Base-by-base conservation (phyloP, 2,888 invertebrate species). In the Heliconius hortense region DNA sequence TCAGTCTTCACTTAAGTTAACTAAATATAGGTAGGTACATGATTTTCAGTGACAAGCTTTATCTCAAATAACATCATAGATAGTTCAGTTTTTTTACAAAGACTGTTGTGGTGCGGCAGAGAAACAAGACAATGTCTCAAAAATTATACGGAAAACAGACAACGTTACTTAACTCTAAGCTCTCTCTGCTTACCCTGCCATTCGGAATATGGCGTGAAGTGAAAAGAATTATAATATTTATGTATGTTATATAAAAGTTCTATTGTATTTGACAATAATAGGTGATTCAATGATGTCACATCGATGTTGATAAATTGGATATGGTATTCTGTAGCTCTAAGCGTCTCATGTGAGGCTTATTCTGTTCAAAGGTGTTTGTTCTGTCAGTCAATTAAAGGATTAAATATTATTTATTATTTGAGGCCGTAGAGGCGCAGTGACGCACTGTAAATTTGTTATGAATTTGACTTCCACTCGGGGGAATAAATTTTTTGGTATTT, bases 251-350 rank as follows among this genome's bases (percentile, higher is more conserved):
- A 39, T 64, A n/a, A 64, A 64, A 64, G 11, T n/a, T 64, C 35
- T n/a, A 39, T 64, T 64, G 64, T 64, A 28, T 64, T 39, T 24
- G 15, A 66, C 66, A 66, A 66, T 66, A 66, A 66, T 43, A 39
- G 66, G 66, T 24, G 66, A 66, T n/a, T 66, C 66, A 66, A 64
- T 64, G n/a, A 66, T 39, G 66, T 66, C 66, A 66, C 24, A 66
- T 18, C 39, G 24, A 15, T 66, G 66, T 66, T 66, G 39, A 43
- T 66, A 66, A 43, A 66, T 66, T 66, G n/a, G 24, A 39, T 66
- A 24, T 24, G 64, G 35, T 64, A 39, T 64, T 64, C 64, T 63
- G 11, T n/a, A 39, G 7, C 39, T 66, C 39, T 18, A 31, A 63
- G 39, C 64, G n/a, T 39, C 11, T 39, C n/a, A 13, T 64, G 11